These are phyloP conservation scores for Didymodactylos carnosus DNA, from an alignment of 2,888 invertebrate species.

Conservation along the genomic window DNA sequence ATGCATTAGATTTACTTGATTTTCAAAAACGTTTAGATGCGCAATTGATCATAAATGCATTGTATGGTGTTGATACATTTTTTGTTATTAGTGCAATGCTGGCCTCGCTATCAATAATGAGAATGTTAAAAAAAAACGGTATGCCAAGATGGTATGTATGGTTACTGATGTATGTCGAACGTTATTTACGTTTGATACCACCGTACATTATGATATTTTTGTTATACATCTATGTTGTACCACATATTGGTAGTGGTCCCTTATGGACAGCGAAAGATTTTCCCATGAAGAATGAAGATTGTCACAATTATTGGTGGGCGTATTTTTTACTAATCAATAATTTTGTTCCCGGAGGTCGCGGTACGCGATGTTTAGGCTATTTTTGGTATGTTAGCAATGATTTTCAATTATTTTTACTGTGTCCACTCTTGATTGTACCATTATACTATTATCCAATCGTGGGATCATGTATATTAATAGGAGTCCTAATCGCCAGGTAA, in stretches of 20 bases:
- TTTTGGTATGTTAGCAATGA: slow-evolving; percentile 14
- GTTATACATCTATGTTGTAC: slow-evolving; percentile 1
- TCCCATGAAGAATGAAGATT: slow-evolving; percentile 6
- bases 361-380: slow-evolving; percentile 10
- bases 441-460: not conserved
- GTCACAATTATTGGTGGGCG: slow-evolving; percentile 13
- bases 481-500: not conserved
- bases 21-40: slow-evolving; percentile 1
- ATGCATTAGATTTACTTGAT: not conserved
- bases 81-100: slow-evolving; percentile 4
- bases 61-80: slow-evolving; percentile 13
- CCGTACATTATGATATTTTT: slow-evolving; percentile 6
- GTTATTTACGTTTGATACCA: slow-evolving; percentile 11
- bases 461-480: not conserved
- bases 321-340: slow-evolving; percentile 13
- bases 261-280: slow-evolving; percentile 6
- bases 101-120: not conserved
- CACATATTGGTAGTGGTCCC: slow-evolving; percentile 7
- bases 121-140: not conserved
- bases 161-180: not conserved
- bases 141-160: not conserved
- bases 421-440: slow-evolving; percentile 1
- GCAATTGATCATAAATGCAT: slow-evolving; percentile 11
- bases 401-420: slow-evolving; percentile 8
- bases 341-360: slow-evolving; percentile 6